These are phyloP conservation scores for Paramuricea clavata DNA, from an alignment of 92 coral and sea anemone genomes.

Conservation along the genomic window DNA sequence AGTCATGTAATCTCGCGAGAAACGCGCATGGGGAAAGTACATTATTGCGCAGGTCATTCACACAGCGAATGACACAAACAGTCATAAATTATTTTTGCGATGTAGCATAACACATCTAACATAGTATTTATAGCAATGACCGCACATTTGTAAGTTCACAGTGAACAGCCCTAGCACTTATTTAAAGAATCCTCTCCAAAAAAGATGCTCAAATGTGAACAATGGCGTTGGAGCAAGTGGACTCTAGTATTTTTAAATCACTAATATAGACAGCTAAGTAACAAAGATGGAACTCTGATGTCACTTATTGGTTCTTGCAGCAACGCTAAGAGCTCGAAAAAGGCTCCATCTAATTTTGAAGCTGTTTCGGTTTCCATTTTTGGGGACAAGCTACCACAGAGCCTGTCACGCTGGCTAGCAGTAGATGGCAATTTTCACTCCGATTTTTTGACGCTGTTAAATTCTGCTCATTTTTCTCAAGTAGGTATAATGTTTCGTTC, in stretches of 20 bases:
- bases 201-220: not conserved
- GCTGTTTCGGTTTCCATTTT: no score
- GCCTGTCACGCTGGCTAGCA: no score
- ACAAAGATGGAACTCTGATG: not conserved
- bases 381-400: no score
- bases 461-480: no score
- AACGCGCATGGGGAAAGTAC: conserved; percentile 12
- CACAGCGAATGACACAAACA: conserved; percentile 25
- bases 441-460: no score
- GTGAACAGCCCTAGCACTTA: not conserved
- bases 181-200: not conserved
- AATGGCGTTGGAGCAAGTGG: not conserved
- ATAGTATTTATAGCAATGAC: conserved; percentile 5
- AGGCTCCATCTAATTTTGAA: no score
- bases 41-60: conserved; percentile 9
- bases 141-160: not conserved
- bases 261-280: no score
- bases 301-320: no score
- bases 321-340: no score
- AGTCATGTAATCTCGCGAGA: conserved; percentile 75
- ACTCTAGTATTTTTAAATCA: no score
- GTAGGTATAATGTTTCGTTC: no score
- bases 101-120: not conserved
- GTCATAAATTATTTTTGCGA: conserved; percentile 19
- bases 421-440: no score